These are phyloP conservation scores for Cryptus armator DNA, from an alignment of 2,888 invertebrate species.

Conservation along the genomic window DNA sequence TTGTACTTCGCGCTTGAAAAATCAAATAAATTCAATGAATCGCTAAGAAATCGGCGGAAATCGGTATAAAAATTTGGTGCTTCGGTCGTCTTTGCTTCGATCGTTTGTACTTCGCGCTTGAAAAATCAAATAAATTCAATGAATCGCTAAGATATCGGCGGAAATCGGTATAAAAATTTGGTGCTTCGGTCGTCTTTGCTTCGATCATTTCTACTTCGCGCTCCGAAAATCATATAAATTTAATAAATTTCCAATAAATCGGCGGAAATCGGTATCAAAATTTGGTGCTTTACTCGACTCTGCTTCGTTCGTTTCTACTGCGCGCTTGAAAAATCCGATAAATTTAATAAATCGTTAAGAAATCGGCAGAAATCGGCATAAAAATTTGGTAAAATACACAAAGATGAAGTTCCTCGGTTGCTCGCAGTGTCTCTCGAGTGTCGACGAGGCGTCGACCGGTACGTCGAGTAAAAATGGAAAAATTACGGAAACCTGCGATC, in stretches of 20 bases:
- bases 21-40: too few species aligned
- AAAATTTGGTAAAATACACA: conserved; percentile 53
- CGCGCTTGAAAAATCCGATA: neutral
- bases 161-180: too few species aligned
- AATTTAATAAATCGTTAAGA: neutral
- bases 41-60: too few species aligned
- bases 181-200: neutral
- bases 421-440: conserved; percentile 75
- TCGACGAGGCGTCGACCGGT: conserved; percentile 66
- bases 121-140: too few species aligned
- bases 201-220: neutral
- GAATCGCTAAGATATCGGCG: too few species aligned
- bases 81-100: neutral
- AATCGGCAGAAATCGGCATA: neutral
- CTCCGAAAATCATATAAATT: too few species aligned
- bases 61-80: too few species aligned
- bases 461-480: conserved; percentile 60
- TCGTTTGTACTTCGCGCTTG: neutral
- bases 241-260: too few species aligned
- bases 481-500: conserved; percentile 74
- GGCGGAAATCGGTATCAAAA: too few species aligned
- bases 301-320: neutral
- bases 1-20: neutral
- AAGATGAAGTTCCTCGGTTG: conserved; percentile 79
- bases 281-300: too few species aligned